Conservation (phyloP, 1,140 invertebrate genomes). For the Bombus huntii region DNA sequence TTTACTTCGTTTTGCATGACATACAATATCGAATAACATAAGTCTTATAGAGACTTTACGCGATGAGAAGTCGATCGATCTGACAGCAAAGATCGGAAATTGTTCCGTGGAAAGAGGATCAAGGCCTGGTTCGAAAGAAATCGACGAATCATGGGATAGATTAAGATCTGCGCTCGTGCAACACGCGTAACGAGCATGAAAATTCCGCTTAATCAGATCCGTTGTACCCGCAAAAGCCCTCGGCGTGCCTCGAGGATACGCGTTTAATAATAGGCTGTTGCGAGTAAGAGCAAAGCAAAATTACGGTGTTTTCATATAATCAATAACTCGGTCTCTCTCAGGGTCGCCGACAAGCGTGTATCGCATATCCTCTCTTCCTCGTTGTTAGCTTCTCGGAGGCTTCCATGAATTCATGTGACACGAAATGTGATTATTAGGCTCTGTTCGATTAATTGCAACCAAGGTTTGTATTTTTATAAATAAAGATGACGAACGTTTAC, state of each 20-base stretch:
- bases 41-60: too few relatives aligned
- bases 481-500: too few relatives aligned
- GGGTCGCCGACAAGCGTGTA: constrained; percentile 3
- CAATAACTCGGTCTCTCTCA: constrained; percentile 39
- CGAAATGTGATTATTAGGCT: too few relatives aligned
- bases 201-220: constrained; percentile 19
- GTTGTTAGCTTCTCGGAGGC: background rate
- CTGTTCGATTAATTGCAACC: too few relatives aligned
- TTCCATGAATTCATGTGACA: background rate
- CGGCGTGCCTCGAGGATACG: background rate
- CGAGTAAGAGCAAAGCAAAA: constrained; percentile 36
- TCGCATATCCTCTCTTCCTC: background rate
- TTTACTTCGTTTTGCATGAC: too few relatives aligned
- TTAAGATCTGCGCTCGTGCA: background rate
- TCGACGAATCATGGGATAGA: background rate
- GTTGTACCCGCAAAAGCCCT: background rate
- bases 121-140: background rate
- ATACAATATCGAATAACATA: too few relatives aligned
- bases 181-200: constrained; percentile 12
- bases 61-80: too few relatives aligned
- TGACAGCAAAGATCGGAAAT: background rate
- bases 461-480: too few relatives aligned
- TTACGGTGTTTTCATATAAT: constrained; percentile 48
- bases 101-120: background rate
- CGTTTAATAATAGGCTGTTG: constrained; percentile 48